Conservation (phyloP, 2,797 vertebrate species). For the Eulemur mongoz region DNA sequence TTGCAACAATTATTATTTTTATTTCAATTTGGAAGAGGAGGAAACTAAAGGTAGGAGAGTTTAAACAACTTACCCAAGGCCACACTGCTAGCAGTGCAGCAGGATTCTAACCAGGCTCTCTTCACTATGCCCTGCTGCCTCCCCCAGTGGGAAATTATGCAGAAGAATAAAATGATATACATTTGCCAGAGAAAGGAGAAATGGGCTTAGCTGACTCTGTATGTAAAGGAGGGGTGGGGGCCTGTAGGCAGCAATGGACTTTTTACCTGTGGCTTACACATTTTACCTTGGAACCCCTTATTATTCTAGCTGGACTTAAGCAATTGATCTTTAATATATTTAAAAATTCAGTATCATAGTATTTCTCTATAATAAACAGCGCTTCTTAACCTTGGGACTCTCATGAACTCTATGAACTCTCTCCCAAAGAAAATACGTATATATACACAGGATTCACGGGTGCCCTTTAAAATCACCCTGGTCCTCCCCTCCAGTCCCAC, state of each 20-base stretch:
- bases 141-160: neutral
- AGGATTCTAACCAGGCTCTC: neutral
- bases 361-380: constrained; percentile 33
- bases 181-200: constrained; percentile 19
- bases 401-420: neutral
- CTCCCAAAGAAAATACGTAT: constrained; percentile 10
- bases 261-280: neutral
- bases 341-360: neutral
- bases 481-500: neutral
- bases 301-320: neutral
- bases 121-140: neutral
- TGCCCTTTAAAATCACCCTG: neutral
- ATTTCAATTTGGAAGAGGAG: neutral
- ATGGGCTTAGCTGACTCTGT: neutral
- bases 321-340: neutral
- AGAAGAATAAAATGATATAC: neutral
- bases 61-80: neutral
- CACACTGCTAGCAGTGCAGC: neutral
- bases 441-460: neutral
- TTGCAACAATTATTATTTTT: neutral
- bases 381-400: neutral
- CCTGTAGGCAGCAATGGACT: neutral
- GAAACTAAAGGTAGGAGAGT: neutral
- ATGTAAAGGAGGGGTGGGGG: neutral
- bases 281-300: neutral